phyloP scores from a whole-genome alignment of 2,888 invertebrate genomes.

The Octodonta nipae region DNA sequence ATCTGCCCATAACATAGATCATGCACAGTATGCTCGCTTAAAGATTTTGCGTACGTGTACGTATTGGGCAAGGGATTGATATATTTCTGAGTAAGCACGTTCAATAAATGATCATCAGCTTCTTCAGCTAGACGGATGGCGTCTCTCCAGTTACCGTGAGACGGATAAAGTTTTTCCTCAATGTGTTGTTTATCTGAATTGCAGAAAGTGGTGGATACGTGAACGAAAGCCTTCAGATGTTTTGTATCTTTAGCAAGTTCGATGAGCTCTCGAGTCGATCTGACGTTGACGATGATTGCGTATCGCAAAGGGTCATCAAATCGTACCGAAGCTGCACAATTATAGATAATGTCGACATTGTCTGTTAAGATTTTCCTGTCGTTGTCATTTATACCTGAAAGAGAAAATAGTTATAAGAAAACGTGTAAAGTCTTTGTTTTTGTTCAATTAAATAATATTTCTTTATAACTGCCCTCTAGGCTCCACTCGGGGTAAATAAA shows the following conservation, averaged over 20 bases:
- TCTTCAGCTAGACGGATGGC: slow-evolving; percentile 51
- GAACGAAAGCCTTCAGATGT: slow-evolving; percentile 44
- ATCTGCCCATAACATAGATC: slow-evolving; percentile 45
- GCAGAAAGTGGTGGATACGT: slow-evolving; percentile 78
- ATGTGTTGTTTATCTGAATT: slow-evolving; percentile 41
- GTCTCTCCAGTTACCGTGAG: slow-evolving; percentile 53
- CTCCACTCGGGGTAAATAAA: too few species aligned
- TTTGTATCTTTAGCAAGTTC: slow-evolving; percentile 44
- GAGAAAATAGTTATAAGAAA: neutral
- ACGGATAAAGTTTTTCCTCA: slow-evolving; percentile 8
- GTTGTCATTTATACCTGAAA: slow-evolving; percentile 39
- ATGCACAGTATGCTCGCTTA: slow-evolving; percentile 68
- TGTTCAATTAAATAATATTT: too few species aligned
- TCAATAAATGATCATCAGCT: slow-evolving; percentile 43
- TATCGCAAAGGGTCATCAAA: slow-evolving; percentile 65
- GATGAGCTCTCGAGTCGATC: slow-evolving; percentile 50
- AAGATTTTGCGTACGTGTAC: slow-evolving; percentile 78
- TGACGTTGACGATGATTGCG: slow-evolving; percentile 49
- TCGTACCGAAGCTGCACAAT: slow-evolving; percentile 67
- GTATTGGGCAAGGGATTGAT: slow-evolving; percentile 68
- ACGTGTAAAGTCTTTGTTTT: neutral
- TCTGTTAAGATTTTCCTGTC: slow-evolving; percentile 40
- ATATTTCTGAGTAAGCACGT: slow-evolving; percentile 45
- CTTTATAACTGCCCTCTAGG: too few species aligned
- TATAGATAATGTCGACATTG: slow-evolving; percentile 55